Evolutionary conservation across 2,113 vertebrate species (phyloP).

Genomic region (Alexandromys fortis): DNA sequence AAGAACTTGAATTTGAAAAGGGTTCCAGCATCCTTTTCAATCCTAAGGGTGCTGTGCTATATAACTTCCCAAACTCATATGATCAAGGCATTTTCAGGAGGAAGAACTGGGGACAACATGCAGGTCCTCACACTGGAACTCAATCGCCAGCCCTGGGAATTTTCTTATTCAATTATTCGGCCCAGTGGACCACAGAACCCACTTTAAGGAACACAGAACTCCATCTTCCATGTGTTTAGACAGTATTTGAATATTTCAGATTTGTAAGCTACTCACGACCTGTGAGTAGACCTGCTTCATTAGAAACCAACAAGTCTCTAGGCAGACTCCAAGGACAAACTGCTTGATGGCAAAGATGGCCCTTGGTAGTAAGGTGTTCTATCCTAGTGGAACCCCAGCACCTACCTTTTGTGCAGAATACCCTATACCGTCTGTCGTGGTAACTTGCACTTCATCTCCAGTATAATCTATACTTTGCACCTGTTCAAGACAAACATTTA

Average conservation of each 20-base stretch:
- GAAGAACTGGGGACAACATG: not conserved
- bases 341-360: not conserved
- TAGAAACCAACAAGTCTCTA: not conserved
- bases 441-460: slow-evolving; percentile 91
- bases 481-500: slow-evolving; percentile 73
- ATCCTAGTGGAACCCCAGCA: rapidly evolving
- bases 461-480: slow-evolving; percentile 93
- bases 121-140: not conserved
- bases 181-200: not conserved
- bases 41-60: not conserved
- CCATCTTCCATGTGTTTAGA: not conserved
- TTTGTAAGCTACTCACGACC: not conserved
- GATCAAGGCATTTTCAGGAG: not conserved
- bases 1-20: slow-evolving; percentile 6
- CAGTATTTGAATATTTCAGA: not conserved
- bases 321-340: not conserved
- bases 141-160: not conserved
- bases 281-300: not conserved
- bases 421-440: slow-evolving; percentile 87
- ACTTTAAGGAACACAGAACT: not conserved
- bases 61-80: not conserved
- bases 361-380: not conserved
- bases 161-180: not conserved
- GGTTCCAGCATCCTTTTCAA: not conserved
- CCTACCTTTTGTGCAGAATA: slow-evolving; percentile 94